Percentiles rank a stretch among this genome's conserved stretches.
phyloP scores from a whole-genome alignment of 2,888 invertebrate species.

The Ferdinandea cuprea region DNA sequence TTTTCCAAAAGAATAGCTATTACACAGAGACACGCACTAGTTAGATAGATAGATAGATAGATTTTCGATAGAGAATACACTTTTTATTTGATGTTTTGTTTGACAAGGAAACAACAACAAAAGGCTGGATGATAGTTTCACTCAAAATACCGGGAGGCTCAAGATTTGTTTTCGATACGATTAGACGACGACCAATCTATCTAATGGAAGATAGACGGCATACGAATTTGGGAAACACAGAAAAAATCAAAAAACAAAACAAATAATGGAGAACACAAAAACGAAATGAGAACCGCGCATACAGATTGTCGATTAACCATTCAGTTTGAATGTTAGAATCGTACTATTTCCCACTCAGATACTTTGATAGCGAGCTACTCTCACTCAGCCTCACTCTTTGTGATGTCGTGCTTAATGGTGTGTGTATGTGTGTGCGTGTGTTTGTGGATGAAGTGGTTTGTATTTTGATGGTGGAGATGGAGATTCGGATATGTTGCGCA shows the following conservation, averaged over 20 bases:
- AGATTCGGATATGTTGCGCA: constrained; percentile 32
- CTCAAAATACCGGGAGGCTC: constrained; percentile 47
- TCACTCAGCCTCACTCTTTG: constrained; percentile 30
- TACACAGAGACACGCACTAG: constrained; percentile 38
- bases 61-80: constrained; percentile 37
- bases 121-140: constrained; percentile 8
- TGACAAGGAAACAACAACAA: constrained; percentile 56
- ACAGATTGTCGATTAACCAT: constrained; percentile 79
- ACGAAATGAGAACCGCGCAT: constrained; percentile 72
- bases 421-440: not conserved
- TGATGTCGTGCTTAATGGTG: not conserved
- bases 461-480: not conserved
- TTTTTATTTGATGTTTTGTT: constrained; percentile 60
- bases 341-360: constrained; percentile 79
- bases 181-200: constrained; percentile 55
- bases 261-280: constrained; percentile 73
- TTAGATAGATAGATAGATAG: constrained; percentile 27
- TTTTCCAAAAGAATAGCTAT: not conserved
- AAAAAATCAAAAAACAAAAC: constrained; percentile 69
- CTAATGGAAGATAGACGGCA: constrained; percentile 24
- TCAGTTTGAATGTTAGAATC: constrained; percentile 83
- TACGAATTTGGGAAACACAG: constrained; percentile 52
- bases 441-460: not conserved
- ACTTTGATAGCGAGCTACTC: constrained; percentile 61
- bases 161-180: constrained; percentile 25